A percentile compares a stretch with the other conserved stretches of the same genome.
Evolutionary conservation across 2,888 invertebrate genomes (phyloP).

Genomic region (Drosophila cognata): DNA sequence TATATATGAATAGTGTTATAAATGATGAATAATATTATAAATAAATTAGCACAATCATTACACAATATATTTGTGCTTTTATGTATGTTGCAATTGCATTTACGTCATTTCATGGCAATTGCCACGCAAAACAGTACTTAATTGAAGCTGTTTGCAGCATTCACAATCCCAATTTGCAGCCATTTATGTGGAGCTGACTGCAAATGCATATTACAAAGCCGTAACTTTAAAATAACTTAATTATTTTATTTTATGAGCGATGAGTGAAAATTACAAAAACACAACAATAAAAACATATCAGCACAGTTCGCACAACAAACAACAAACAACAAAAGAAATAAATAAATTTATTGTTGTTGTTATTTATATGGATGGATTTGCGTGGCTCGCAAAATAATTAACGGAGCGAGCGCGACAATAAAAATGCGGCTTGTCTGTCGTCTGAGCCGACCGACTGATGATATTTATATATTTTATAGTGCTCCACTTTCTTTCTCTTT

Average conservation of each 20-base stretch:
- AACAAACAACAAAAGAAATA: slow-evolving; percentile 17
- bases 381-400: slow-evolving; percentile 55
- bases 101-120: not conserved
- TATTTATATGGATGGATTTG: slow-evolving; percentile 38
- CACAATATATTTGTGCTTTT: not conserved
- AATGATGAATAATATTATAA: not conserved
- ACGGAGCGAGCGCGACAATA: slow-evolving; percentile 37
- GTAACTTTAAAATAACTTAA: slow-evolving; percentile 47
- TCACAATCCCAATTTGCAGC: slow-evolving; percentile 7
- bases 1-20: too few relatives aligned
- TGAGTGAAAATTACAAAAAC: not conserved
- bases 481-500: not conserved
- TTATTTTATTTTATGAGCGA: slow-evolving; percentile 35
- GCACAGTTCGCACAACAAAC: not conserved
- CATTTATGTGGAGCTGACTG: not conserved
- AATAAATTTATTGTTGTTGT: slow-evolving; percentile 21
- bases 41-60: not conserved
- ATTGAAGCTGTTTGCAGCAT: slow-evolving; percentile 3
- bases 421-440: slow-evolving; percentile 14
- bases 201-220: not conserved
- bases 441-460: slow-evolving; percentile 15
- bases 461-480: slow-evolving; percentile 7
- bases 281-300: not conserved
- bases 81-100: slow-evolving; percentile 4
- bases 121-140: not conserved